A percentile compares a stretch with the other conserved stretches of the same genome.
These are phyloP conservation scores for Lanistes nyassanus DNA, from an alignment of 1,140 invertebrate species.

Conservation along the genomic window DNA sequence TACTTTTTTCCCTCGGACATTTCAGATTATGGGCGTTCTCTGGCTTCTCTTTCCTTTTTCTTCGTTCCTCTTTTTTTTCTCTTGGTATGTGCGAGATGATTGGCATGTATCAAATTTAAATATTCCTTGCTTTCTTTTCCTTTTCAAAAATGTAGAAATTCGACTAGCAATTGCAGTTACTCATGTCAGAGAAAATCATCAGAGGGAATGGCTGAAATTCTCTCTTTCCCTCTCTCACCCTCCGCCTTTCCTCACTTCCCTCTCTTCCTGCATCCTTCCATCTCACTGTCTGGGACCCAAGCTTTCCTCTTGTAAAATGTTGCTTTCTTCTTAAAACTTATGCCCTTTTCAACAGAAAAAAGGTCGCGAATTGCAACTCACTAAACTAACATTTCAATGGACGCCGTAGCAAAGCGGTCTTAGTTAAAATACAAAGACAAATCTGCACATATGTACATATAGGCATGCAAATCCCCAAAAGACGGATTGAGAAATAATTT, in stretches of 20 bases:
- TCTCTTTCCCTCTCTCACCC: neutral
- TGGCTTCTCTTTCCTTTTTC: no score
- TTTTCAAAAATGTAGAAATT: no score
- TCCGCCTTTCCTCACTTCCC: neutral
- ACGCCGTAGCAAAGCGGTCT: neutral
- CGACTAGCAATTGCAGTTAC: no score
- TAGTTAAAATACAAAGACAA: neutral
- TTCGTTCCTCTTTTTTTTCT: no score
- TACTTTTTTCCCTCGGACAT: no score
- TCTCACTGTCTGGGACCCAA: neutral
- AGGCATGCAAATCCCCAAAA: no score
- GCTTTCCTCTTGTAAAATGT: neutral
- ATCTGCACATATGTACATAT: neutral
- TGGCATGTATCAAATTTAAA: no score
- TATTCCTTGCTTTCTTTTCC: no score
- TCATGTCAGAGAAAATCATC: no score
- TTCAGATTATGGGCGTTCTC: no score
- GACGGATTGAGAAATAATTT: slow-evolving; percentile 4
- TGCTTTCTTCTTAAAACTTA: neutral
- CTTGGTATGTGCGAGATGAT: no score
- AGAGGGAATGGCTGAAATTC: neutral
- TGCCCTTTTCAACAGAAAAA: neutral
- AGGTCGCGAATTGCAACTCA: neutral
- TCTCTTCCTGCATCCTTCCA: neutral
- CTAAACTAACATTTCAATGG: neutral